Evolutionary conservation across 1,140 invertebrate genomes (phyloP).

Genomic region (Mycetomoellerius zeteki): DNA sequence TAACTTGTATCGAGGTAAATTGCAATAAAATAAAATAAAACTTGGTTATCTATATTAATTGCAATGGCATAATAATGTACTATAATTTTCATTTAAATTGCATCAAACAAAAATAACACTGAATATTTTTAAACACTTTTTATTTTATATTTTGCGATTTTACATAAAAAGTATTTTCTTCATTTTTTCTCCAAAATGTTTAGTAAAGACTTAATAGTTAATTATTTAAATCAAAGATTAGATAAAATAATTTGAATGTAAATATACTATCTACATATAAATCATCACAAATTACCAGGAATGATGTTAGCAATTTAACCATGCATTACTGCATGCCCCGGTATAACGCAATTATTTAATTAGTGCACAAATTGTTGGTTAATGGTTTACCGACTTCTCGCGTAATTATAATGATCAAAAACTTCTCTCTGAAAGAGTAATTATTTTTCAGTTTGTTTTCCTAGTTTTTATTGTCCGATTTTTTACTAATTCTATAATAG

Average conservation of each 20-base stretch:
- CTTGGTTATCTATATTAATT: conserved; percentile 18
- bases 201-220: background rate
- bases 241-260: background rate
- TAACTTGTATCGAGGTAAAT: conserved; percentile 16
- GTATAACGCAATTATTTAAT: background rate
- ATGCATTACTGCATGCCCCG: background rate
- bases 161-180: background rate
- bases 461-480: background rate
- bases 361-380: conserved; percentile 24
- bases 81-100: conserved; percentile 9
- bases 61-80: background rate
- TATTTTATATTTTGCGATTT: background rate
- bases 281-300: background rate
- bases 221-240: conserved; percentile 23
- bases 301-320: conserved; percentile 28
- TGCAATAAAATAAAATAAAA: conserved; percentile 2
- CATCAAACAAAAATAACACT: background rate
- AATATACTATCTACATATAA: background rate
- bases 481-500: background rate
- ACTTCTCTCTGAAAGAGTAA: background rate
- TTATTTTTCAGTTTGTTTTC: background rate
- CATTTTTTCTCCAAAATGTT: background rate
- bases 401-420: conserved; percentile 28
- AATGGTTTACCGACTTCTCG: background rate
- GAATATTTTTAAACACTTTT: background rate